Percentiles rank a stretch among this genome's conserved stretches.
Evolutionary conservation across 2,888 invertebrate genomes (phyloP).

Genomic region (Heliconius hortense): DNA sequence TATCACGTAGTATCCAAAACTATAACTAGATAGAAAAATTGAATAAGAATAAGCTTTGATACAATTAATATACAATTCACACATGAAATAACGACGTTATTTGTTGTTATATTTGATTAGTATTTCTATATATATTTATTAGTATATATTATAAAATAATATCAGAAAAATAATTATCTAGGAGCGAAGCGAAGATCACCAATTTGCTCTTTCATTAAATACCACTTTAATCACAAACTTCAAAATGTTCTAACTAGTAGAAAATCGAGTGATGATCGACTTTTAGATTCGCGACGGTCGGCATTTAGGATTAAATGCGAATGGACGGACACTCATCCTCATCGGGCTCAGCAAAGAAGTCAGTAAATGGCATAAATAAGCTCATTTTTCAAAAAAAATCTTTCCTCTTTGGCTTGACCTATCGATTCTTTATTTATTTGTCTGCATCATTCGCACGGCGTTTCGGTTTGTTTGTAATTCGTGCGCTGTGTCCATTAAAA

Average conservation of each 20-base stretch:
- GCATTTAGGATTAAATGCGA: slow-evolving; percentile 70
- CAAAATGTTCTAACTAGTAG: slow-evolving; percentile 42
- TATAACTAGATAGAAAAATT: neutral
- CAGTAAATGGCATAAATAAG: slow-evolving; percentile 67
- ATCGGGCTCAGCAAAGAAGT: slow-evolving; percentile 70
- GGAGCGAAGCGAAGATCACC: neutral
- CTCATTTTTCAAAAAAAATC: slow-evolving; percentile 60
- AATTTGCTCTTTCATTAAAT: neutral
- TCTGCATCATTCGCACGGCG: slow-evolving; percentile 52
- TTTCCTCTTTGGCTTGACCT: slow-evolving; percentile 53
- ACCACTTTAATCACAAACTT: neutral
- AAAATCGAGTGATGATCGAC: slow-evolving; percentile 71
- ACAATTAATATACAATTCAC: neutral
- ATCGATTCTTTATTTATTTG: slow-evolving; percentile 72
- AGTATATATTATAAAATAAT: neutral
- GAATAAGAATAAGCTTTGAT: neutral
- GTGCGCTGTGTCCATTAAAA: slow-evolving; percentile 42
- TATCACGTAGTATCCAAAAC: no score
- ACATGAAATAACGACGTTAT: neutral
- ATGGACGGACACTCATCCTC: slow-evolving; percentile 72
- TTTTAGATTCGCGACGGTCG: slow-evolving; percentile 66
- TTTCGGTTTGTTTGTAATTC: slow-evolving; percentile 51
- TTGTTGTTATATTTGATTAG: neutral
- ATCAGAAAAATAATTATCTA: neutral
- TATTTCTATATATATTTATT: no score